Base-by-base conservation (phyloP, 64 coral and sea anemone species). In the Anthopleura sola region DNA sequence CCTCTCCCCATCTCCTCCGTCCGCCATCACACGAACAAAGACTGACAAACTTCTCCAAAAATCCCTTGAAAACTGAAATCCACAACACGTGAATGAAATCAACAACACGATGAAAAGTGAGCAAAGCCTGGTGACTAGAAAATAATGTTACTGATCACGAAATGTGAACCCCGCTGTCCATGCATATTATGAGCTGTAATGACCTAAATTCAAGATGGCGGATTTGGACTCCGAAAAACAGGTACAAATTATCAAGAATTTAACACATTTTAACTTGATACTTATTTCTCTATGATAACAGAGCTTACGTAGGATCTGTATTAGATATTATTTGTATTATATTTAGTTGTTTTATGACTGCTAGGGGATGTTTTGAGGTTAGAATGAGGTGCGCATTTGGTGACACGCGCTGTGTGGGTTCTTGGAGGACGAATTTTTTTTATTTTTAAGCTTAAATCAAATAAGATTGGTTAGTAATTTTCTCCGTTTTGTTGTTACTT, bases 71-170 rank as follows among this genome's bases (percentile, higher is more conserved):
- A 17, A n/a, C 58, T 17, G 51, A 3, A 24, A 24, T 62, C 23
- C 6, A 62, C 6, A 62, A 23, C n/a, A 12, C 58, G n/a, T n/a
- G 21, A 62, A n/a, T n/a, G n/a, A 62, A 23, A 62, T 38, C 31
- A 17, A 81, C 36, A 85, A 62, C 34, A 66, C 60, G 23, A 34
- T 56, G 32, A 85, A 16, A 32, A 28, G 18, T 33, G 13, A 46
- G 37, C 8, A 39, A 50, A 28, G 50, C 78, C 51, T 87, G 86
- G 74, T 51, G 36, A 87, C 86, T 78, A 87, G 39, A 54, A 33
- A 60, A 12, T 0, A 47, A 36, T 85, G 14, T 34, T 14, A 71
- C 66, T 32, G 60, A 71, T 71, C 66, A 71, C 66, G 9, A 71
- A 71, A 71, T 71, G 28, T 23, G 5, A 53, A 12, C 11, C 6